Conservation (phyloP, 2,797 vertebrate genomes). For the Cephalopachus bancanus region DNA sequence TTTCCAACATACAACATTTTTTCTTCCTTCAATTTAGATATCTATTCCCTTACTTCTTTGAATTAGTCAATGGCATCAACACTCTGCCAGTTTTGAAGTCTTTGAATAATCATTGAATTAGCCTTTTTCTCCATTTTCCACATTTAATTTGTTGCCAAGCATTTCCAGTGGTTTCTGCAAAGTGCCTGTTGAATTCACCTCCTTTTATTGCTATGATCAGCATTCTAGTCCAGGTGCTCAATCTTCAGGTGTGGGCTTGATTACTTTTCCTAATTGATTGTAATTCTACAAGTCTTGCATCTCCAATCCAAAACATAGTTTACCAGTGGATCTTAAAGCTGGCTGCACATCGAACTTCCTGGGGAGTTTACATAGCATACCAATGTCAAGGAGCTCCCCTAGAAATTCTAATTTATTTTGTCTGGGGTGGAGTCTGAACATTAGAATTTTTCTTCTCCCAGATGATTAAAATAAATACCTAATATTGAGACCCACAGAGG, state of each 20-base stretch:
- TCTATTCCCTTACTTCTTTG: background rate
- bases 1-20: constrained; percentile 12
- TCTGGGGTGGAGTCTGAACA: background rate
- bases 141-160: background rate
- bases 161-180: background rate
- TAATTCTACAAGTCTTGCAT: background rate
- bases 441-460: constrained; percentile 3
- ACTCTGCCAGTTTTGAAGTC: constrained; percentile 24
- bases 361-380: background rate
- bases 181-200: background rate
- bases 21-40: background rate
- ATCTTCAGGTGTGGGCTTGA: background rate
- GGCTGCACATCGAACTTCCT: background rate
- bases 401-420: constrained; percentile 35
- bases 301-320: background rate
- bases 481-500: background rate
- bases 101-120: constrained; percentile 27
- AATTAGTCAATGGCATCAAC: background rate
- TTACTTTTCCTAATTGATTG: background rate
- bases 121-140: constrained; percentile 35
- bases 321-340: background rate
- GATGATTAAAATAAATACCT: background rate
- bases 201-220: background rate
- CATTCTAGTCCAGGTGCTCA: background rate
- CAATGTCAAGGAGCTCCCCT: background rate